Evolutionary conservation across 2,888 invertebrate genomes (phyloP), one percentile per base, ranked within the genome.

Genomic region (Punctoribates punctum): DNA sequence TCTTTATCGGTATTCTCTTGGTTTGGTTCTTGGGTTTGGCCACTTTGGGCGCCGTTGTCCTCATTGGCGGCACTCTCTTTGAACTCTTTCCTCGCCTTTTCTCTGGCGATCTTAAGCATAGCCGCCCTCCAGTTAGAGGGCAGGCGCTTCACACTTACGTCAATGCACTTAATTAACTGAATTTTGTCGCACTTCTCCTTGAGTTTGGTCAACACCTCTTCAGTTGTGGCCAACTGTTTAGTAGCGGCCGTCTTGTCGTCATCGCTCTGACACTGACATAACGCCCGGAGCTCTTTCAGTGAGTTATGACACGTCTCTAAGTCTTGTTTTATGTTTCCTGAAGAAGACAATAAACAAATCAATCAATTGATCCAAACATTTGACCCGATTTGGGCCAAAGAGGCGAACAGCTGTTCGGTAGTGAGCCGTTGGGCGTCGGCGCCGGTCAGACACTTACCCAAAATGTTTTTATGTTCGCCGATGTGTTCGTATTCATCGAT

Each of bases 91-190:
- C 46, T 72, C 2, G 72, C 72, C 46, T 46, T 72, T 25, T 72
- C 72, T 72, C 48, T 72, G 42, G 72, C 72, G 9, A 72, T 72
- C 72, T 72, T 72, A 48, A 72, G 72, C 72, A 72, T 72, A 20
- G 72, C 72, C 27, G 72, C 72, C 72, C 72, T 72, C 72, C 72
- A 72, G n/a, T 72, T 72, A 38, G 72, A 72, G 17, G 72, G 72
- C 72, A 72, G 46, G 0, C 72, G 46, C 25, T 72, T 72, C 5
- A 72, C 72, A 11, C 8, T 8, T 1, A 72, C 38, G 15, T 72
- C 72, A n/a, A 42, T 17, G 38, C 34, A 38, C 25, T 72, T 72
- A 72, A 72, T 23, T 23, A 15, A 46, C 23, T 46, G 46, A 5
- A 72, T 72, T 15, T 23, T 23, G 8, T 46, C 38, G 17, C 42